A percentile compares a stretch with the other conserved stretches of the same genome.
These are phyloP conservation scores for Micromesistius poutassou DNA, from an alignment of 2,797 vertebrate genomes.

Conservation along the genomic window DNA sequence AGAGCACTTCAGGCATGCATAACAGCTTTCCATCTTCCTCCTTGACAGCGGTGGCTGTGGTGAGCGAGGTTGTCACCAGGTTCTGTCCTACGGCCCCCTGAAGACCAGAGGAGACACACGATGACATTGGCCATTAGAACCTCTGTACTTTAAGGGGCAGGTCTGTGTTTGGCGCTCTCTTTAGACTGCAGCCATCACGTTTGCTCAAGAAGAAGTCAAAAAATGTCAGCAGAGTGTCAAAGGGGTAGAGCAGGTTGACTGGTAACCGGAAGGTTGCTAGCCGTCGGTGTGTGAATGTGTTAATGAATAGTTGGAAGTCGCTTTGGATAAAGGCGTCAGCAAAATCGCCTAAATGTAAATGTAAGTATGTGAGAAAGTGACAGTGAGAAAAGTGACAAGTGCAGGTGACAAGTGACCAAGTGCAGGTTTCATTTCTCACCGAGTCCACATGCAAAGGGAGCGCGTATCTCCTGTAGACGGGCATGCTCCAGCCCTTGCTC, in stretches of 20 bases:
- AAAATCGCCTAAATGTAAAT: no score
- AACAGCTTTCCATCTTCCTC: slow-evolving; percentile 81
- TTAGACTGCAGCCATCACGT: not conserved
- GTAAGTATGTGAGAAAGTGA: not conserved
- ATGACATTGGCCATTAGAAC: not conserved
- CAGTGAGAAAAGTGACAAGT: not conserved
- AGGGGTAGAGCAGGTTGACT: no score
- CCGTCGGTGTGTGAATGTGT: no score
- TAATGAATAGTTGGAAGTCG: no score
- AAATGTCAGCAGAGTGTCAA: no score
- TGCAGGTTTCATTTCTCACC: slow-evolving; percentile 64
- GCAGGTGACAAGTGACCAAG: no score
- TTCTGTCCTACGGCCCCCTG: slow-evolving; percentile 79
- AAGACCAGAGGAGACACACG: not conserved
- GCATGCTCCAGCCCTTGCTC: slow-evolving; percentile 47
- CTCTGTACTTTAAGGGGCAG: not conserved
- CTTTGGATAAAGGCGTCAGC: no score
- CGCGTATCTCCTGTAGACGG: slow-evolving; percentile 80
- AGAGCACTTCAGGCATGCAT: slow-evolving; percentile 81
- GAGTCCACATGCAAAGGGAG: slow-evolving; percentile 78
- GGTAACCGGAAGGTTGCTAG: no score
- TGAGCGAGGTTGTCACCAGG: slow-evolving; percentile 77
- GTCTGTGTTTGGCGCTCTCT: not conserved
- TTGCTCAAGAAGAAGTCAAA: not conserved
- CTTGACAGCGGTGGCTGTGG: slow-evolving; percentile 82